phyloP scores from a whole-genome alignment of 1,140 invertebrate species.

The Drosophila bocki region DNA sequence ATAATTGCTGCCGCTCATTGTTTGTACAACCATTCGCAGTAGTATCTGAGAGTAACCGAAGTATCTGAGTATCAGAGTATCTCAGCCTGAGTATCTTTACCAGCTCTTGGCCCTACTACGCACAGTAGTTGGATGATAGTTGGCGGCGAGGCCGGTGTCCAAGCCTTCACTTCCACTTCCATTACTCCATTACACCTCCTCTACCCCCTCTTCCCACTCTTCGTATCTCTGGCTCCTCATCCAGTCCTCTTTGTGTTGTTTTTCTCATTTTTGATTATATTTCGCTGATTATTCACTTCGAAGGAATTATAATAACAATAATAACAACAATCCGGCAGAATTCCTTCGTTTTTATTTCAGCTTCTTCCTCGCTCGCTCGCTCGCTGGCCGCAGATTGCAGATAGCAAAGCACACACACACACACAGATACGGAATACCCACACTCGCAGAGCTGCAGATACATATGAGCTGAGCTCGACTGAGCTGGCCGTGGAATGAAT shows the following conservation, averaged over 20 bases:
- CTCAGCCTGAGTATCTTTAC: conserved; percentile 42
- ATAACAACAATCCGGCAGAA: conserved; percentile 84
- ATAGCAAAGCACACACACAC: conserved; percentile 61
- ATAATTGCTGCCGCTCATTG: conserved; percentile 40
- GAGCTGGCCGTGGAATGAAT: conserved; percentile 71
- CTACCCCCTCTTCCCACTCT: neutral
- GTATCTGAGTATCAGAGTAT: conserved; percentile 38
- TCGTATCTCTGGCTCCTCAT: conserved; percentile 11
- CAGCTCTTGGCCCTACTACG: conserved; percentile 29
- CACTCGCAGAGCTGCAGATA: conserved; percentile 41
- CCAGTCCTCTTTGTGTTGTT: conserved; percentile 52
- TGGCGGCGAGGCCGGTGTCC: conserved; percentile 52
- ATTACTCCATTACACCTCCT: conserved; percentile 20
- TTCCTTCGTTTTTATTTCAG: conserved; percentile 71
- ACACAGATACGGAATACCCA: conserved; percentile 33
- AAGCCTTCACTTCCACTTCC: conserved; percentile 47
- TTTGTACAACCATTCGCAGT: conserved; percentile 48
- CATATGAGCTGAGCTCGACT: conserved; percentile 21
- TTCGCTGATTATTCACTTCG: conserved; percentile 82
- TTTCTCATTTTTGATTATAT: conserved; percentile 82
- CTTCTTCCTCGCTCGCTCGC: conserved; percentile 44
- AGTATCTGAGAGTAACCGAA: conserved; percentile 6
- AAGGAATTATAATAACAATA: conserved; percentile 84
- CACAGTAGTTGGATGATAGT: conserved; percentile 39
- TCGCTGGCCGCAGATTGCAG: conserved; percentile 72